A percentile compares a stretch with the other conserved stretches of the same genome.
Conservation (phyloP, 2,797 vertebrate genomes). For the Salarias fasciatus region DNA sequence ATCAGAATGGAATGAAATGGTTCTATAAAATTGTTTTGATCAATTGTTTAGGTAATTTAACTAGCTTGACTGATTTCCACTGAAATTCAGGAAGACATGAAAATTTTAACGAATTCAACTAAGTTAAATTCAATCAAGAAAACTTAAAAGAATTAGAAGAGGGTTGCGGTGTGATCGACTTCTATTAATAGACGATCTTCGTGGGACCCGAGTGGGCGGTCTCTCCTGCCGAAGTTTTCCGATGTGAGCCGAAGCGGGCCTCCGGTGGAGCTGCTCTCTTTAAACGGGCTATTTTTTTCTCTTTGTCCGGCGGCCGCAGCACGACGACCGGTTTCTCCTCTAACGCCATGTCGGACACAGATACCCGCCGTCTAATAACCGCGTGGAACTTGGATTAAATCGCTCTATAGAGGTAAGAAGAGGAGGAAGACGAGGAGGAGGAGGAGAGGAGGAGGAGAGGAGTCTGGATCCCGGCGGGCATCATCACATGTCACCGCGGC, state of each 20-base stretch:
- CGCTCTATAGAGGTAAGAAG: too few relatives aligned
- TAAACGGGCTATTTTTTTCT: conserved; percentile 56
- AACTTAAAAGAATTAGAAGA: too few relatives aligned
- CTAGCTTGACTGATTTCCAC: too few relatives aligned
- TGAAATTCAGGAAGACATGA: too few relatives aligned
- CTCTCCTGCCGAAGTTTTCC: conserved; percentile 53
- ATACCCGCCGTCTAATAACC: not conserved
- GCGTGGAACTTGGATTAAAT: too few relatives aligned
- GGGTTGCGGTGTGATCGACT: not conserved
- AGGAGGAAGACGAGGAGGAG: too few relatives aligned
- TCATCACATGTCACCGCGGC: conserved; percentile 40
- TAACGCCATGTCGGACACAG: conserved; percentile 45
- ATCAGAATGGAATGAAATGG: too few relatives aligned
- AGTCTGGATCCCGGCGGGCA: conserved; percentile 40
- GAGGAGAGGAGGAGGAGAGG: not conserved
- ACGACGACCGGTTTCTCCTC: conserved; percentile 54
- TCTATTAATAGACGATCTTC: conserved; percentile 5
- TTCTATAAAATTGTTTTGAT: too few relatives aligned
- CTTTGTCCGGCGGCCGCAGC: conserved; percentile 64
- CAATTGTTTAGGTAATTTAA: too few relatives aligned
- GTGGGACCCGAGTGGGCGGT: conserved; percentile 22
- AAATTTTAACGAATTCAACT: too few relatives aligned
- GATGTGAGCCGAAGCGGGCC: conserved; percentile 63
- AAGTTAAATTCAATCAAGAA: too few relatives aligned
- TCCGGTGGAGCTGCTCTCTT: conserved; percentile 46